Conservation (phyloP, 1,140 invertebrate genomes). For the Geopemphigus sp. region DNA sequence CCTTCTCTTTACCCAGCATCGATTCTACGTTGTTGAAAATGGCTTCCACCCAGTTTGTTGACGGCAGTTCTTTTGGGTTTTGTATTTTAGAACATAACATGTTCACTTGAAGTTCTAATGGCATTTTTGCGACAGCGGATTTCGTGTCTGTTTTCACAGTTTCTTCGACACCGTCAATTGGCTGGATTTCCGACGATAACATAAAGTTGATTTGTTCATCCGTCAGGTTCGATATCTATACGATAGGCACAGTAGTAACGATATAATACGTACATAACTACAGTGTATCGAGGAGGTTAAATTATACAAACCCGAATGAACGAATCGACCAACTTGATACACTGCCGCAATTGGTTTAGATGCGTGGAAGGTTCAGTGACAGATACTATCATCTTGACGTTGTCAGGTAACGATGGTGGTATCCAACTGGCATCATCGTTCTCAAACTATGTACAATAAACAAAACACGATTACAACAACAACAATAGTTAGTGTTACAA, state of each 20-base stretch:
- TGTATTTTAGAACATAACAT: background rate
- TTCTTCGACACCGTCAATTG: background rate
- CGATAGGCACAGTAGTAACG: background rate
- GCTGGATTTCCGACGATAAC: background rate
- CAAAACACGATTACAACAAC: background rate
- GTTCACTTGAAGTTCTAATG: conserved; percentile 17
- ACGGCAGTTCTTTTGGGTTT: background rate
- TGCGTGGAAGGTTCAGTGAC: conserved; percentile 62
- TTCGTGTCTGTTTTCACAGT: background rate
- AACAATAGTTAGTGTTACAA: background rate
- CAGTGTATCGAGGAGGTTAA: background rate
- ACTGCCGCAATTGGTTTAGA: conserved; percentile 57
- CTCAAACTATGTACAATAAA: conserved; percentile 50
- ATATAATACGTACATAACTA: background rate
- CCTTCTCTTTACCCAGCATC: conserved; percentile 17
- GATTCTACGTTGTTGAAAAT: conserved; percentile 22
- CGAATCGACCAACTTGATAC: conserved; percentile 54
- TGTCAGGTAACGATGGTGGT: conserved; percentile 65
- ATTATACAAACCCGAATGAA: conserved; percentile 56
- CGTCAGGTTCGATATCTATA: background rate
- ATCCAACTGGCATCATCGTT: conserved; percentile 64
- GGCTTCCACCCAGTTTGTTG: conserved; percentile 8
- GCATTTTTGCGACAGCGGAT: background rate
- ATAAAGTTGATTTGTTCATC: conserved; percentile 8
- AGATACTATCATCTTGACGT: conserved; percentile 71